A percentile compares a stretch with the other conserved stretches of the same genome.
Evolutionary conservation across 2,888 invertebrate species (phyloP).

Genomic region (Oithona nana): DNA sequence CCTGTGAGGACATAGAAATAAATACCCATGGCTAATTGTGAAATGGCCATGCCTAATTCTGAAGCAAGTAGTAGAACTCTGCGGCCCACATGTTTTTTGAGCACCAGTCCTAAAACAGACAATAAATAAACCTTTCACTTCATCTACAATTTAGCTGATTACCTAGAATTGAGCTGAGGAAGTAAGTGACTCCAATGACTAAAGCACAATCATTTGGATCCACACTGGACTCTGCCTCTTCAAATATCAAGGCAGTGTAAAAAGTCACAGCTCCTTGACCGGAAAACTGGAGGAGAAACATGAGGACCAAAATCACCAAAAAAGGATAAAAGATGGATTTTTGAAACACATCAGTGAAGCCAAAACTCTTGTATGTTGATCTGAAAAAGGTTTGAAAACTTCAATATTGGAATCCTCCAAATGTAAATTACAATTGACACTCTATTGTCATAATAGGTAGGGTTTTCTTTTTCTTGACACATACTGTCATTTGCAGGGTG

Average conservation of each 20-base stretch:
- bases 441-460: too few relatives aligned
- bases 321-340: constrained; percentile 14
- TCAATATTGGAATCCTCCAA: background rate
- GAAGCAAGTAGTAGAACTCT: constrained; percentile 4
- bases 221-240: constrained; percentile 3
- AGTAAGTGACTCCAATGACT: constrained; percentile 11
- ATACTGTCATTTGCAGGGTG: too few relatives aligned
- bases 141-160: too few relatives aligned
- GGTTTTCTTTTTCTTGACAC: too few relatives aligned
- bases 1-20: constrained; percentile 8
- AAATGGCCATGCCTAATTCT: constrained; percentile 10
- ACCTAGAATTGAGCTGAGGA: constrained; percentile 10
- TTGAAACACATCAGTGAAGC: constrained; percentile 4
- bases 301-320: constrained; percentile 11
- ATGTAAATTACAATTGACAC: too few relatives aligned
- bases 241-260: constrained; percentile 9
- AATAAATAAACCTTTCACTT: too few relatives aligned
- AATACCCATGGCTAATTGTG: constrained; percentile 1
- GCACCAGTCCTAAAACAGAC: constrained; percentile 4
- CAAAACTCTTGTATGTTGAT: background rate
- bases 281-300: constrained; percentile 11
- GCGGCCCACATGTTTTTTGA: constrained; percentile 8
- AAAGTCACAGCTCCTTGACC: constrained; percentile 14
- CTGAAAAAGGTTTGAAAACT: background rate
- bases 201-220: constrained; percentile 12